Conservation (phyloP, 2,888 invertebrate species). For the Hetaerina titia region DNA sequence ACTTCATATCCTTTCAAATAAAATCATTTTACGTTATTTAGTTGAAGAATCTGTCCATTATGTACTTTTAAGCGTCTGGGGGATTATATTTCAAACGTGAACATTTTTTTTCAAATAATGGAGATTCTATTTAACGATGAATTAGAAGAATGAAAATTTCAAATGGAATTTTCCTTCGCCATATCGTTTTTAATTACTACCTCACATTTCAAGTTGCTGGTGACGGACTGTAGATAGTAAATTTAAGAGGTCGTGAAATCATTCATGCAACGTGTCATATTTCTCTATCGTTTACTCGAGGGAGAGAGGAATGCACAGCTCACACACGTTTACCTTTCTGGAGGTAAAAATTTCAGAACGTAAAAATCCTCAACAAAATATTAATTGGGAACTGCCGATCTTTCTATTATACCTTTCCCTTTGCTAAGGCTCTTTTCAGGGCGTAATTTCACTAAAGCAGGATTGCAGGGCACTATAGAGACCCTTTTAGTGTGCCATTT, state of each 20-base stretch:
- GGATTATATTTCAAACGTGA: too few species aligned
- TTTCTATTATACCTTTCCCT: neutral
- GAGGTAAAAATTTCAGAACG: neutral
- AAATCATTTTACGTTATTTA: too few species aligned
- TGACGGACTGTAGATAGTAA: neutral
- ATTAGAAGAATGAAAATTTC: too few species aligned
- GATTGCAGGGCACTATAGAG: neutral
- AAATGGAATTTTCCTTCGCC: too few species aligned
- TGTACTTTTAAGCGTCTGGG: too few species aligned
- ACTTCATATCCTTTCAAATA: too few species aligned
- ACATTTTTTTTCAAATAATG: too few species aligned
- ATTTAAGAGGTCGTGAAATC: neutral
- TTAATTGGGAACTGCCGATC: slow-evolving; percentile 8
- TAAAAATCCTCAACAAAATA: neutral
- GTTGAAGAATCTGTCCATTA: too few species aligned
- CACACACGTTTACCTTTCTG: neutral
- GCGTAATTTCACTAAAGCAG: neutral
- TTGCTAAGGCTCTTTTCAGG: neutral
- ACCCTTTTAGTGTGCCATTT: neutral
- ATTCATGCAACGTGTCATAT: neutral
- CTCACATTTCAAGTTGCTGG: too few species aligned
- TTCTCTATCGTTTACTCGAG: neutral
- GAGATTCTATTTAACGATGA: too few species aligned
- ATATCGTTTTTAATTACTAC: too few species aligned
- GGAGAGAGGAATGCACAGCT: neutral